These are phyloP conservation scores for Metalampra italica DNA, from an alignment of 2,888 invertebrate species.

Conservation along the genomic window DNA sequence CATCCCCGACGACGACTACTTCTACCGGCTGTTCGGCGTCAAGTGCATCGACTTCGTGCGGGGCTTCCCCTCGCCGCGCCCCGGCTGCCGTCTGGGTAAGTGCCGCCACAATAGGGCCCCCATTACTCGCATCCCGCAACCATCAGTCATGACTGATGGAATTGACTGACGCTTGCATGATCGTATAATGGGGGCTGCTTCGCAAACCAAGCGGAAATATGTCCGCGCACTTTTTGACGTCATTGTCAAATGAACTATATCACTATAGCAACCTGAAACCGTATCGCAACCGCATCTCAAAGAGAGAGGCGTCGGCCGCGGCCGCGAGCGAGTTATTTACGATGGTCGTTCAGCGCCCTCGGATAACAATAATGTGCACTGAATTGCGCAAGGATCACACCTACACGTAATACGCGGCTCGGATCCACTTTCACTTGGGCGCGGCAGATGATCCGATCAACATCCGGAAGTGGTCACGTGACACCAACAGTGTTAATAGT, in stretches of 20 bases:
- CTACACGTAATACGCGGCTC: conserved; percentile 3
- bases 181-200: too few relatives aligned
- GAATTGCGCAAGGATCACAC: conserved; percentile 5
- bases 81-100: conserved; percentile 91
- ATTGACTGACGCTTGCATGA: too few relatives aligned
- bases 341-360: background rate
- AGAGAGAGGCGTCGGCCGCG: too few relatives aligned
- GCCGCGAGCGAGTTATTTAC: background rate
- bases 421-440: conserved; percentile 12
- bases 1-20: conserved; percentile 93
- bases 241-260: too few relatives aligned
- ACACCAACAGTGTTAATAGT: background rate
- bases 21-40: conserved; percentile 90
- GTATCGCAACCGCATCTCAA: too few relatives aligned
- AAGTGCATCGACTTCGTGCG: conserved; percentile 94
- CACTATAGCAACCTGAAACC: too few relatives aligned
- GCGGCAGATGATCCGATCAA: conserved; percentile 6
- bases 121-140: too few relatives aligned
- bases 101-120: conserved; percentile 7
- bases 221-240: too few relatives aligned
- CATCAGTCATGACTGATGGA: too few relatives aligned
- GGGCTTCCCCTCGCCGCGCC: conserved; percentile 91
- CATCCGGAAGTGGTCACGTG: conserved; percentile 15
- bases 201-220: too few relatives aligned
- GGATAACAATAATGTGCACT: conserved; percentile 1